phyloP scores from a whole-genome alignment of 2,888 invertebrate genomes.

The Drosophila longiperda region DNA sequence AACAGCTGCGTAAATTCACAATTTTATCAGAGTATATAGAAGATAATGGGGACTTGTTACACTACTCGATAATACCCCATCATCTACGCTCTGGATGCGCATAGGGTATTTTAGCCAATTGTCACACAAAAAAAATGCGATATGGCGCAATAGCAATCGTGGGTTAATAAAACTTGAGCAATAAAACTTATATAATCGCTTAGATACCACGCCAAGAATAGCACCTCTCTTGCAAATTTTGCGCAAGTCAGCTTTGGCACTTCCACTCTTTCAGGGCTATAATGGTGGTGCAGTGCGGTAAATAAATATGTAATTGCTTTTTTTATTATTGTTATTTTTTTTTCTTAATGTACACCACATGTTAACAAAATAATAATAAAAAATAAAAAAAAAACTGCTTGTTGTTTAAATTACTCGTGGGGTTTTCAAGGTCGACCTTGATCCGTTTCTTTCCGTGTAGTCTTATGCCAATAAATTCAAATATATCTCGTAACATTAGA shows the following conservation, averaged over 20 bases:
- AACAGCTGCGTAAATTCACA: not conserved
- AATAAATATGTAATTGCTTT: constrained; percentile 8
- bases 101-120: constrained; percentile 10
- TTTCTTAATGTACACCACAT: not conserved
- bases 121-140: not conserved
- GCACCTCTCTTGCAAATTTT: not conserved
- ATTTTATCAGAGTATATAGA: not conserved
- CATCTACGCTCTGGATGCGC: not conserved
- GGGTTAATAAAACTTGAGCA: not conserved
- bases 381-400: not conserved
- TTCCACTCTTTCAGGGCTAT: constrained; percentile 5
- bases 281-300: constrained; percentile 17
- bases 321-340: not conserved
- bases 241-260: constrained; percentile 38
- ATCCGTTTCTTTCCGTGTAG: not conserved
- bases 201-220: constrained; percentile 22
- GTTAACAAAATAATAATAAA: not conserved
- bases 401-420: no score
- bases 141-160: constrained; percentile 15
- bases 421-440: not conserved
- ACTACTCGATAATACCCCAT: not conserved
- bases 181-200: constrained; percentile 35
- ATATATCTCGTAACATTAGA: not conserved
- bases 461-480: not conserved
- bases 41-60: not conserved